phyloP scores from a whole-genome alignment of 1,140 invertebrate genomes.

The Chionoecetes opilio region DNA sequence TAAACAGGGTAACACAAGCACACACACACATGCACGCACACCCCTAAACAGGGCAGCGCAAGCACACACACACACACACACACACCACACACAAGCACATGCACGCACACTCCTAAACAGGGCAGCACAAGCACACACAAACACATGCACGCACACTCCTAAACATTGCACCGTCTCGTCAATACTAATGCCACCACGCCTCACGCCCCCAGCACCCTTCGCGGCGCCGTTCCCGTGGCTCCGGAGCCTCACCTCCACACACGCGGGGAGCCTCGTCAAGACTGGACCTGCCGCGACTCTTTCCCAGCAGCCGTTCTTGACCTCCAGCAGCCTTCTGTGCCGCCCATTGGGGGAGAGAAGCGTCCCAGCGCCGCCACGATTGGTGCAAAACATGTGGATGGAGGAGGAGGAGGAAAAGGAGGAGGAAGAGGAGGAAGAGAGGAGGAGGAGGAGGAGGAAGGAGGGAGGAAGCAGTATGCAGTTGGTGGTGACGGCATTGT shows the following conservation, averaged over 20 bases:
- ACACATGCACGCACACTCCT: not conserved
- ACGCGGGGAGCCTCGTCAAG: not conserved
- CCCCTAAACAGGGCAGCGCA: no score
- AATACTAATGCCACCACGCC: not conserved
- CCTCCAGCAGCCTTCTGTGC: not conserved
- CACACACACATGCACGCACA: no score
- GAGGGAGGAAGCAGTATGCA: no score
- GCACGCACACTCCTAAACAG: not conserved
- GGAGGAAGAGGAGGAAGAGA: no score
- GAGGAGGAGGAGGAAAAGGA: no score
- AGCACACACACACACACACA: slow-evolving; percentile 8
- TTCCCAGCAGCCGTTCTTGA: not conserved
- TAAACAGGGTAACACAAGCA: no score
- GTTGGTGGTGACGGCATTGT: no score
- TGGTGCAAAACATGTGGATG: not conserved
- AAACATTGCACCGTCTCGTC: not conserved
- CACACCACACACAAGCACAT: slow-evolving; percentile 48
- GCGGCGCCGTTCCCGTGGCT: not conserved
- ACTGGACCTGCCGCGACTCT: not conserved
- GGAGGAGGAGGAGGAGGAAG: no score
- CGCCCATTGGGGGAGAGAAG: not conserved
- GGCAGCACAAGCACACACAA: no score
- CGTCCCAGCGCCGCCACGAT: not conserved
- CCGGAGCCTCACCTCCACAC: not conserved
- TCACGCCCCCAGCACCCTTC: not conserved